These are phyloP conservation scores for Trichomycterus rosablanca DNA, from an alignment of 2,113 vertebrate genomes.

Conservation along the genomic window DNA sequence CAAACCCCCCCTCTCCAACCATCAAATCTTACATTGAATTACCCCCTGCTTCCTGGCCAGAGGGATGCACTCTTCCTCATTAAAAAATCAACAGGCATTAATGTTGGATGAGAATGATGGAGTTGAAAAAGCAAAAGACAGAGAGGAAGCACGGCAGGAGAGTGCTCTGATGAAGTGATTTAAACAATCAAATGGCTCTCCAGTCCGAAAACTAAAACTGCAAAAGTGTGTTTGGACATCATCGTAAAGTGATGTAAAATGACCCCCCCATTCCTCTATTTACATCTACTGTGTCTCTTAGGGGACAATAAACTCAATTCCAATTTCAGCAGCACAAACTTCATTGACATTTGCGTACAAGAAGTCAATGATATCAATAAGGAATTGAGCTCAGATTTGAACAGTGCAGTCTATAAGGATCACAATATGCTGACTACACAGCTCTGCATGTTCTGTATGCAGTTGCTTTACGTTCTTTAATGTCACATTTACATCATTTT, in stretches of 20 bases:
- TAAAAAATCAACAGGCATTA: conserved; percentile 73
- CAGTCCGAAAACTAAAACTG: too few relatives aligned
- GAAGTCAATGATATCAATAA: conserved; percentile 59
- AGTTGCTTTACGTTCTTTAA: not conserved
- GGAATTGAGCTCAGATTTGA: conserved; percentile 40
- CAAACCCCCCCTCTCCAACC: conserved; percentile 16
- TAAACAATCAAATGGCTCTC: not conserved
- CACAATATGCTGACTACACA: conserved; percentile 11
- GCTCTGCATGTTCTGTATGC: not conserved
- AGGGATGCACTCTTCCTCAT: conserved; percentile 67
- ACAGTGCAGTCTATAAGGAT: conserved; percentile 22
- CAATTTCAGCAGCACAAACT: conserved; percentile 43
- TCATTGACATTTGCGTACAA: conserved; percentile 46
- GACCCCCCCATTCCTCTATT: too few relatives aligned
- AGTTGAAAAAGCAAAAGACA: conserved; percentile 36
- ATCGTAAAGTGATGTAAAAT: too few relatives aligned
- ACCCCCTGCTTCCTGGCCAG: conserved; percentile 46
- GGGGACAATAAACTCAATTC: conserved; percentile 51
- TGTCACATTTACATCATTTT: not conserved
- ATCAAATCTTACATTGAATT: conserved; percentile 1
- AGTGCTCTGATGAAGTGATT: not conserved
- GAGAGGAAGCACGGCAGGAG: conserved; percentile 9
- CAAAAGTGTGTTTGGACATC: too few relatives aligned
- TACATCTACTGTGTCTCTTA: conserved; percentile 27
- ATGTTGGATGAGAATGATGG: conserved; percentile 73